Evolutionary conservation across 2,797 vertebrate genomes (phyloP), one percentile per base, ranked within the genome.

Genomic region (Meda fulgida): DNA sequence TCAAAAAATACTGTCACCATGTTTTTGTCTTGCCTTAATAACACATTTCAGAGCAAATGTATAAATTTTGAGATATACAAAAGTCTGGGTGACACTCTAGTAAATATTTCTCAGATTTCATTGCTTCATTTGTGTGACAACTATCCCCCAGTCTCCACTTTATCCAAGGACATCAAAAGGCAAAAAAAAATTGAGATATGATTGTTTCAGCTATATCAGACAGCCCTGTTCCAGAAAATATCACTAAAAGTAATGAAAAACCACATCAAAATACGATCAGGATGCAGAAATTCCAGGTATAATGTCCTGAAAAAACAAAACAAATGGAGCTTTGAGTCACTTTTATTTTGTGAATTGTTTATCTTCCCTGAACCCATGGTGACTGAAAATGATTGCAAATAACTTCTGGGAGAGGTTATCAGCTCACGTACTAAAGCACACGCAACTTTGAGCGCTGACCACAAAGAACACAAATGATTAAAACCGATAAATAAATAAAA

Each of bases 171-270:
- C 4, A 67, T 67, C 43, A 48, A 78, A 63, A 51, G 43, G 78
- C 43, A 19, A n/a, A 46, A 71, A 36, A 40, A 23, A 3, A 2
- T 2, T 34, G 2, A 43, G 38, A 79, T 34, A 31, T 48, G 29
- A 51, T 67, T 65, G 77, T 66, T 66, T 79, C 13, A 79, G 36
- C 38, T 16, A 40, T 40, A 78, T 78, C 38, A 10, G 58, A 10
- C 58, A 65, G 19, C 11, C 21, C 63, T 36, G 31, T 51, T 84
- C 43, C 31, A 84, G 75, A 60, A 38, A 0, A 51, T 69, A 34
- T 58, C 75, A 78, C 65, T 84, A 78, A 78, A 78, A 78, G 36
- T 84, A 84, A 84, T 84, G 75, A 84, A 84, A 43, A 58, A 40
- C 16, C 72, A 29, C 43, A 83, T 34, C 21, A 69, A 69, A 84